Conservation (phyloP, 1,140 invertebrate genomes). For the Hylaeus volcanicus region DNA sequence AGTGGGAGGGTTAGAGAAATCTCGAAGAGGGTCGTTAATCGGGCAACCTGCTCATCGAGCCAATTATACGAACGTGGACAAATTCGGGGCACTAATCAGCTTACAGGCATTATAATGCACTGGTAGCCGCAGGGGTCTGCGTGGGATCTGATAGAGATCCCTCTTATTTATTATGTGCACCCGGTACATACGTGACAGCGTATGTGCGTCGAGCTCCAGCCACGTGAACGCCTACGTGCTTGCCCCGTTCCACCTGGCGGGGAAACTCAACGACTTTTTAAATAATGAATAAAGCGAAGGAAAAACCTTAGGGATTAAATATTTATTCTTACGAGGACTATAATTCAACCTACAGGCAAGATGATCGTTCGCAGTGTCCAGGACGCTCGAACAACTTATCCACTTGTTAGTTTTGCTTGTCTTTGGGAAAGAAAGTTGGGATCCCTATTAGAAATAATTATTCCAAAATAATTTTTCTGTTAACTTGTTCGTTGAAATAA, state of each 20-base stretch:
- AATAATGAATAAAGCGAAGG: not conserved
- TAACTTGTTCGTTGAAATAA: not conserved
- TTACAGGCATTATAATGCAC: conserved; percentile 73
- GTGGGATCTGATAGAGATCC: conserved; percentile 78
- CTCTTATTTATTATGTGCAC: conserved; percentile 74
- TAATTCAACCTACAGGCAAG: too few relatives aligned
- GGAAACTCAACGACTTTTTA: not conserved
- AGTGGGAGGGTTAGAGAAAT: conserved; percentile 10
- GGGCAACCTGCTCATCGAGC: conserved; percentile 72
- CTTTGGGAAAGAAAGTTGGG: too few relatives aligned
- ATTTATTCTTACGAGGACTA: too few relatives aligned
- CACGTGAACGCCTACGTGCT: conserved; percentile 23
- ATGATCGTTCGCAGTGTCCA: too few relatives aligned
- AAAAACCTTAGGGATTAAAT: too few relatives aligned
- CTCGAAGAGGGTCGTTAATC: conserved; percentile 62
- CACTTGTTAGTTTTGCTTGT: too few relatives aligned
- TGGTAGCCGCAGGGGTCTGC: conserved; percentile 72
- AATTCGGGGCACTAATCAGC: conserved; percentile 79
- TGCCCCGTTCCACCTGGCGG: not conserved
- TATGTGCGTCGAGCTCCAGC: conserved; percentile 25
- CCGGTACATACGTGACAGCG: conserved; percentile 43
- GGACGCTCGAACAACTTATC: too few relatives aligned
- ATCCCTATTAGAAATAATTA: too few relatives aligned
- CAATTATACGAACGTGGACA: conserved; percentile 79
- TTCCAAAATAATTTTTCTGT: too few relatives aligned